Evolutionary conservation across 1,140 invertebrate species (phyloP), one percentile per base, ranked within the genome.

Genomic region (Ceratitis capitata): DNA sequence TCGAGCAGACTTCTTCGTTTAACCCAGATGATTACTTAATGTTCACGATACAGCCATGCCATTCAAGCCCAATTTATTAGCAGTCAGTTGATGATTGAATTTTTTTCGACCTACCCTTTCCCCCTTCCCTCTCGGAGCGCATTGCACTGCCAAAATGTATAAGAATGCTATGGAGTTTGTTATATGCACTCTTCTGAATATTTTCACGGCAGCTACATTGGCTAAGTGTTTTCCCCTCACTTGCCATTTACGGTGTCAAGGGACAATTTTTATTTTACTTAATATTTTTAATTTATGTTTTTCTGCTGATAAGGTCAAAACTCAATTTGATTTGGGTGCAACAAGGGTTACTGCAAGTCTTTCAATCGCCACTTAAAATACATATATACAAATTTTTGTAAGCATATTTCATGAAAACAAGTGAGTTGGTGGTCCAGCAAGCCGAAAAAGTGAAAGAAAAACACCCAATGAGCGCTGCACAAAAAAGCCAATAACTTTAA

Each of bases 401-500:
- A 10, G 69, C 23, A 14, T 12, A 78, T 23, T 78, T 78, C 45
- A n/a, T n/a, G 16, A 45, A 19, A 78, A 39, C 35, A 32, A 78
- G 45, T 78, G 39, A n/a, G n/a, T n/a, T 12, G 19, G 42, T 26
- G n/a, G 39, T 42, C n/a, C 6, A 42, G 39, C n/a, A 78, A 23
- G 32, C 9, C 23, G 6, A 5, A 42, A 12, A 42, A 78, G 35
- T 64, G 32, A 19, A 32, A 2, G 39, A 74, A 74, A n/a, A 74
- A 32, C 64, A 74, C 32, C n/a, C 35, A 45, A 42, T 32, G 35
- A 9, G 64, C 4, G 16, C 19, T 3, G 14, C 35, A 32, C 39
- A n/a, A 78, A 78, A 49, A 78, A 78, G 3, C 69, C 69, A 47
- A 78, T 78, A 78, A 78, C n/a, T 78, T 42, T 45, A 45, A 19